A percentile compares a stretch with the other conserved stretches of the same genome.
Evolutionary conservation across 2,113 vertebrate species (phyloP).

Genomic region (Limnothrissa miodon): DNA sequence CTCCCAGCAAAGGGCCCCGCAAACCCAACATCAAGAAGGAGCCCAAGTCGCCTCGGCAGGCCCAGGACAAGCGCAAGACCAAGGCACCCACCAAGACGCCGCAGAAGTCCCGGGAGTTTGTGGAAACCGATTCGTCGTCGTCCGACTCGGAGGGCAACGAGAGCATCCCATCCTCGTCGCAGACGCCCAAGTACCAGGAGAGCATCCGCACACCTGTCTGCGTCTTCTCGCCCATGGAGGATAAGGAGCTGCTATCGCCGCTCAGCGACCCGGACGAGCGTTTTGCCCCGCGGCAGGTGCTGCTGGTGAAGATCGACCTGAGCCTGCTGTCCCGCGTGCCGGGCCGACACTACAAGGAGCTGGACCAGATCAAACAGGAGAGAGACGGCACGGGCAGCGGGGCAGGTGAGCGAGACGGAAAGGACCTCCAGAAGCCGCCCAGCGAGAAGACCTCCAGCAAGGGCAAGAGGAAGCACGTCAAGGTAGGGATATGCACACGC

Average conservation of each 20-base stretch:
- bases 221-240: constrained; percentile 95
- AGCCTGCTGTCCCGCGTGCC: constrained; percentile 89
- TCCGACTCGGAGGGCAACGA: constrained; percentile 97
- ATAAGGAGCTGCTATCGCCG: constrained; percentile 93
- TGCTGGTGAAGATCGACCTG: constrained; percentile 97
- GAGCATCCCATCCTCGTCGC: constrained; percentile 92
- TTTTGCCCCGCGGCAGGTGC: constrained; percentile 70
- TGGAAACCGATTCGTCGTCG: constrained; percentile 93
- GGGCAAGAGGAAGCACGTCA: constrained; percentile 89
- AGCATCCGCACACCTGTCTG: constrained; percentile 89
- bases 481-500: constrained; percentile 70
- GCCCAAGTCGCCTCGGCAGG: constrained; percentile 84
- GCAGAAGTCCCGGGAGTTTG: constrained; percentile 92
- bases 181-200: constrained; percentile 94
- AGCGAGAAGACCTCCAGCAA: constrained; percentile 84
- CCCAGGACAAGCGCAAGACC: constrained; percentile 86
- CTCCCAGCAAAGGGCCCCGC: constrained; percentile 90
- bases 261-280: constrained; percentile 92
- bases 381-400: constrained; percentile 75
- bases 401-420: constrained; percentile 78
- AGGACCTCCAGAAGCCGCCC: constrained; percentile 82
- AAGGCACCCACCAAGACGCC: constrained; percentile 84
- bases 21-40: constrained; percentile 95
- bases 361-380: constrained; percentile 80
- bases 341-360: constrained; percentile 88